Evolutionary conservation across 2,797 vertebrate species (phyloP), one percentile per base, ranked within the genome.

Genomic region (Pseudochaenichthys georgianus): DNA sequence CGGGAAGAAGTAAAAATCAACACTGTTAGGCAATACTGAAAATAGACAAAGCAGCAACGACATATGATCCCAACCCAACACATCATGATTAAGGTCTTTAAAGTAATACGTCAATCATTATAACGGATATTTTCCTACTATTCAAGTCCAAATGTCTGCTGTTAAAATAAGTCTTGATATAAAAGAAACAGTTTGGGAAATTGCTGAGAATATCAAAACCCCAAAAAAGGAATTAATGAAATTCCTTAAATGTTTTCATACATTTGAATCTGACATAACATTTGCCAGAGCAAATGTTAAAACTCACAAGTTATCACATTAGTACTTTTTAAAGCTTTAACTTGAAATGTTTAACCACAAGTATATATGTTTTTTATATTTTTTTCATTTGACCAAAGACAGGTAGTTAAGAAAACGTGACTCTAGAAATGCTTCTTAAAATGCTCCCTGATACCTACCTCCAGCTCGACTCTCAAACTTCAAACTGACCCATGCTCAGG

Each of bases 361-460:
- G 28, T 23, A 28, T 28, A 28, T 28, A 28, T 28, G 3, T 28
- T 3, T 28, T 3, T 28, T 28, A 3, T 28, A 5, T 7, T 21
- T 38, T 2, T 2, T 19, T 13, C 17, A 38, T 38, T 13, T 10
- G 15, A 47, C 11, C 2, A n/a, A 9, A 17, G 0, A n/a, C 15
- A 46, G 2, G 2, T 3, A 5, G 0, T n/a, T 15, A 3, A 0
- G 5, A 43, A 13, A 5, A 0, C 11, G n/a, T 23, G 7, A 12
- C 2, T n/a, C 3, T 5, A n/a, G 17, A 45, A 45, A 5, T 0
- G 0, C 16, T 5, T 3, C 28, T 3, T 28, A 13, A 50, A 11
- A 15, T 9, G 16, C 10, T 34, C 28, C 17, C 0, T 41, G 3
- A 74, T 34, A 75, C 87, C 82, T 75, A 86, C 85, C 87, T 84